phyloP scores from a whole-genome alignment of 2,797 vertebrate species.

The Phrynocephalus vlangalii region DNA sequence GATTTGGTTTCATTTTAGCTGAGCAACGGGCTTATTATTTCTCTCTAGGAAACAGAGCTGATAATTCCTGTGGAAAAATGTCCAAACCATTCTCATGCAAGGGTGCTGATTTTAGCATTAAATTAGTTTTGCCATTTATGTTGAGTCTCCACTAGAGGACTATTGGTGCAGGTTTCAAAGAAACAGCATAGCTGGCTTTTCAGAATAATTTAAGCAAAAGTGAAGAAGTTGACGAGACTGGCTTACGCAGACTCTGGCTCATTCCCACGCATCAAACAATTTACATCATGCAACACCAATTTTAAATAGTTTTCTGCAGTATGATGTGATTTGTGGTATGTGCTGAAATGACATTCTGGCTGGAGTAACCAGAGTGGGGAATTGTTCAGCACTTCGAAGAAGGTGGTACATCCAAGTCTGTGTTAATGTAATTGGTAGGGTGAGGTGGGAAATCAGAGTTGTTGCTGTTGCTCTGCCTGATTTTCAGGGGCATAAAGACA shows the following conservation, averaged over 20 bases:
- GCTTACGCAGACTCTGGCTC: constrained; percentile 57
- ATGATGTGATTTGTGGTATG: constrained; percentile 72
- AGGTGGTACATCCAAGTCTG: constrained; percentile 70
- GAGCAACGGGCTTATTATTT: constrained; percentile 19
- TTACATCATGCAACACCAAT: constrained; percentile 45
- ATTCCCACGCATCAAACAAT: constrained; percentile 58
- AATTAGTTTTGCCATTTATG: constrained; percentile 60
- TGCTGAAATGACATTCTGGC: constrained; percentile 70
- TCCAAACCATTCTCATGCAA: constrained; percentile 54
- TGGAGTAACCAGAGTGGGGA: constrained; percentile 42
- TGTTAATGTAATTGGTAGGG: constrained; percentile 65
- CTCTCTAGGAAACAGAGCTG: constrained; percentile 49
- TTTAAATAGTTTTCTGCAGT: constrained; percentile 55
- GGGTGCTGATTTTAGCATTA: constrained; percentile 43
- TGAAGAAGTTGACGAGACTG: constrained; percentile 62
- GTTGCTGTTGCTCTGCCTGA: constrained; percentile 67
- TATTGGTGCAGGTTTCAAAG: constrained; percentile 56
- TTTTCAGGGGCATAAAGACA: neutral
- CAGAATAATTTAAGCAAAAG: constrained; percentile 63
- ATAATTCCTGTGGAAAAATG: constrained; percentile 39
- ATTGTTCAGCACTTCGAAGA: constrained; percentile 61
- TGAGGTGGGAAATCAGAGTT: constrained; percentile 61
- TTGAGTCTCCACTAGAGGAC: constrained; percentile 54
- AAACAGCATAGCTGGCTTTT: constrained; percentile 57
- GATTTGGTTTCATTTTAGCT: constrained; percentile 47